Conservation (phyloP, 2,888 invertebrate species). For the Sepioteuthis lessoniana region DNA sequence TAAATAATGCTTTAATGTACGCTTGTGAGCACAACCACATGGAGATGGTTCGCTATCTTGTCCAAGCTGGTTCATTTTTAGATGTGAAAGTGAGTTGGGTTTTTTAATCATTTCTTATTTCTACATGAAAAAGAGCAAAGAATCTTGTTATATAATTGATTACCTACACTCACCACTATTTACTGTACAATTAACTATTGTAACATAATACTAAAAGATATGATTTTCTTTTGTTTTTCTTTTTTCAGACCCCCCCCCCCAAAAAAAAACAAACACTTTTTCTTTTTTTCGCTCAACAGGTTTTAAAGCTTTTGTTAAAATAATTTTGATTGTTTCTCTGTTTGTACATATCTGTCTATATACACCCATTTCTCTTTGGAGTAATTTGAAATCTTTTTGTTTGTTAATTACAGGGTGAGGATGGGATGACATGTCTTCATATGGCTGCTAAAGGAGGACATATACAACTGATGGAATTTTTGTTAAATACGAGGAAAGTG, state of each 20-base stretch:
- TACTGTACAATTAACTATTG: too few relatives aligned
- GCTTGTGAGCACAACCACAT: constrained; percentile 81
- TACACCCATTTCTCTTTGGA: neutral
- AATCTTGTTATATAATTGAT: too few relatives aligned
- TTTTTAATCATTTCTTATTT: neutral
- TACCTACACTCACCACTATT: too few relatives aligned
- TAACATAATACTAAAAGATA: too few relatives aligned
- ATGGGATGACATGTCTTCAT: constrained; percentile 91
- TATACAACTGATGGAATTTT: constrained; percentile 80
- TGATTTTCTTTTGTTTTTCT: too few relatives aligned
- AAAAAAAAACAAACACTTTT: too few relatives aligned
- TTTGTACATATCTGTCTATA: neutral
- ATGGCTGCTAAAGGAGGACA: constrained; percentile 85
- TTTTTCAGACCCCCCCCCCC: too few relatives aligned
- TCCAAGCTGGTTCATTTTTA: constrained; percentile 86
- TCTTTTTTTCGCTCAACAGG: too few relatives aligned
- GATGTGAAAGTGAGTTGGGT: constrained; percentile 79
- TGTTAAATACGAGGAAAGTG: constrained; percentile 70
- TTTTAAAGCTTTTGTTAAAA: too few relatives aligned
- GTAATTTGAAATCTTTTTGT: constrained; percentile 24
- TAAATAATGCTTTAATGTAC: constrained; percentile 86
- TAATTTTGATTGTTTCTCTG: too few relatives aligned
- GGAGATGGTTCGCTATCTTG: constrained; percentile 83
- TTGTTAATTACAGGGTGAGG: constrained; percentile 81
- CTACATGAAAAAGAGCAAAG: too few relatives aligned